Evolutionary conservation across 2,113 vertebrate genomes (phyloP), one percentile per base, ranked within the genome.

Genomic region (Oenanthe oenanthe): DNA sequence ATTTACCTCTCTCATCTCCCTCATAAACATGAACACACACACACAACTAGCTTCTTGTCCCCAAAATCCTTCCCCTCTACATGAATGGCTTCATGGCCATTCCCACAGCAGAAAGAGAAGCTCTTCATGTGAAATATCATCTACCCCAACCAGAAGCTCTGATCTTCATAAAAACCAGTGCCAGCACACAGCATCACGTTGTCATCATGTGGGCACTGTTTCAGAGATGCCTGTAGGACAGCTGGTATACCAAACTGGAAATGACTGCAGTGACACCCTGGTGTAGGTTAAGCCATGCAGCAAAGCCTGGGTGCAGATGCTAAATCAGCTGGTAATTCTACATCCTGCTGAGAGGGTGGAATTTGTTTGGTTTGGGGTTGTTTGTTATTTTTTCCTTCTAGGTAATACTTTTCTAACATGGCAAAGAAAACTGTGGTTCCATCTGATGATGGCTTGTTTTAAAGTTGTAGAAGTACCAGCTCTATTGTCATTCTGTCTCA

Each of bases 181-280:
- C 12, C 45, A 42, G 54, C 71, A 57, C 2, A 4, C 25, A 74
- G 76, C 13, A 43, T 32, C 20, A 8, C 56, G 38, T 7, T 63
- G 31, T 68, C 50, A n/a, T 73, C 28, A 61, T 1, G 3, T 3
- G 8, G 71, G 47, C 32, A 34, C 11, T 12, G 50, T 48, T 78
- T 78, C 57, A 86, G 68, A 84, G 20, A 36, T 71, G 61, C 56
- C 76, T 87, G 42, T 54, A 56, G 84, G 87, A 93, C 81, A 82
- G 65, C 62, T 88, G 90, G 62, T 58, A 66, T 58, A 66, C 54
- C 54, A 42, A 85, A 88, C 45, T 73, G 60, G 71, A 73, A 94
- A 76, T 8, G 0, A 54, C 25, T 73, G 42, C 60, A 58, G 10
- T 25, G 70, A 60, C 5, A 17, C 24, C 1, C 0, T n/a, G 29